Evolutionary conservation across 1,140 invertebrate genomes (phyloP), one percentile per base, ranked within the genome.

Genomic region (Trichogramma pretiosum): DNA sequence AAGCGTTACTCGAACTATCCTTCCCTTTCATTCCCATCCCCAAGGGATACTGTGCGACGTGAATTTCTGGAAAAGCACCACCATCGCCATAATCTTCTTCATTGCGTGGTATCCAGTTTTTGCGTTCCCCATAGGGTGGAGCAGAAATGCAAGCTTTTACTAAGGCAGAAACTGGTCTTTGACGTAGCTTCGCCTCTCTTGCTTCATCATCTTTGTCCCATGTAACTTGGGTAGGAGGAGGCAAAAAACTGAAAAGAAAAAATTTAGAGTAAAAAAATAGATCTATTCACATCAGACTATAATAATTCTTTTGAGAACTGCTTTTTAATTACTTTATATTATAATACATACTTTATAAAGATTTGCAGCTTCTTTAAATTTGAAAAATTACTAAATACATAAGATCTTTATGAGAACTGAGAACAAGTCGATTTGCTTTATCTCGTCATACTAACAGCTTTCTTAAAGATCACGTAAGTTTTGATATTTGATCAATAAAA

Each of bases 61-160:
- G 88, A 47, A 99, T 95, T 74, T 99, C 97, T 1, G 97, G 96
- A 72, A 94, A 99, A 0, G 97, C 92, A 10, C 97, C 97, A 7
- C 97, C 97, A 84, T 99, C 95, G 58, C 81, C 81, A 78, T 81
- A 91, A 72, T 90, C 88, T 77, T 94, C 89, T 56, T 81, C 75
- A 46, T 77, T 79, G 46, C 94, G 70, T 13, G 96, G 96, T 5
- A 97, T 74, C 91, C 93, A 99, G 62, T 92, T 92, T 73, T 87
- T 85, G 54, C 96, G 80, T 57, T 93, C 85, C 1, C 94, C 93
- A 78, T 99, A 99, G 1, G 93, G 92, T 7, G 96, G 96, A n/a
- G 90, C 88, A 56, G 85, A 84, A 30, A 82, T 81, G 58, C 83
- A 80, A 30, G 87, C 85, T 46, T 86, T 82, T n/a, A 93, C 85